phyloP scores from a whole-genome alignment of 2,113 vertebrate species.

The Reinhardtius hippoglossoides region DNA sequence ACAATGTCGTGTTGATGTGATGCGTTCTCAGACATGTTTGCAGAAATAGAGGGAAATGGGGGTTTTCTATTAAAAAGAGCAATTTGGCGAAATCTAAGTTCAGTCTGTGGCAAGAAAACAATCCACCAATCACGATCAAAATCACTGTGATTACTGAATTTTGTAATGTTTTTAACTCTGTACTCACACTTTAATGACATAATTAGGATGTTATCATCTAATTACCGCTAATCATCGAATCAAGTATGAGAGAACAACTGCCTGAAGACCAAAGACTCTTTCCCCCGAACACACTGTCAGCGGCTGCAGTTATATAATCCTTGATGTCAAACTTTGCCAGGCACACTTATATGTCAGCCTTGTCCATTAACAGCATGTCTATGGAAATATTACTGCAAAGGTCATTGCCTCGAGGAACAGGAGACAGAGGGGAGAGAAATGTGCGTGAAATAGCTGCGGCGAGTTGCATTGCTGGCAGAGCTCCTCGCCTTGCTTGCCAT shows the following conservation, averaged over 20 bases:
- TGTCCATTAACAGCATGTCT: constrained; percentile 80
- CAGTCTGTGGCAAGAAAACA: not conserved
- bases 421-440: constrained; percentile 68
- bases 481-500: constrained; percentile 76
- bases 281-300: constrained; percentile 35
- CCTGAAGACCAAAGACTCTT: constrained; percentile 35
- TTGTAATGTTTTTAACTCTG: constrained; percentile 13
- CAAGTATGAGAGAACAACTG: constrained; percentile 47
- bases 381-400: constrained; percentile 81
- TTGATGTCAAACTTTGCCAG: constrained; percentile 69
- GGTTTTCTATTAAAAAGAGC: not conserved
- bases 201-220: constrained; percentile 54
- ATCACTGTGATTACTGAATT: constrained; percentile 2
- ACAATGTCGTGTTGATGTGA: not conserved
- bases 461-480: constrained; percentile 73
- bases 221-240: constrained; percentile 60
- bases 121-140: constrained; percentile 15
- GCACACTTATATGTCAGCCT: constrained; percentile 74
- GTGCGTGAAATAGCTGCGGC: constrained; percentile 74
- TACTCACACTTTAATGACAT: constrained; percentile 27
- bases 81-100: not conserved
- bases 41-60: not conserved
- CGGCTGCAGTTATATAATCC: constrained; percentile 66
- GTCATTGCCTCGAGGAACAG: constrained; percentile 74
- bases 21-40: not conserved